Base-by-base conservation (phyloP, 1,140 invertebrate species). In the Melanaphis sacchari region DNA sequence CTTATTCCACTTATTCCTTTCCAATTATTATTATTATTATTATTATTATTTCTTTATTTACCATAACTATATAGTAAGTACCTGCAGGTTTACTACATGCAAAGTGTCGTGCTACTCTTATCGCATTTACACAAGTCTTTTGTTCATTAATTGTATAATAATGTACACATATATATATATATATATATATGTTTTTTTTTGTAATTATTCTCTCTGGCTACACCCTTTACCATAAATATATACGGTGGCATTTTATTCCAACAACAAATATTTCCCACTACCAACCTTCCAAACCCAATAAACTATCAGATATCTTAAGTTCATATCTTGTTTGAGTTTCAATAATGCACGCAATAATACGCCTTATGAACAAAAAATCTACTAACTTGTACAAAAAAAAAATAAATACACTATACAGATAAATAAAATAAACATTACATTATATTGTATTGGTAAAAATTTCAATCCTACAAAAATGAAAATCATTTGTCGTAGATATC, bases 101-200 rank as follows among this genome's bases (percentile, higher is more conserved):
- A 93, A 93, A 93, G 91, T 93, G 36, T 93, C 91, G 91, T 93
- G 91, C n/a, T 43, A 84, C 38, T 93, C 91, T 93, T 93, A 93
- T 93, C 91, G 91, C 81, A n/a, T 85, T 85, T 85, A 93, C 81
- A 85, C 81, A 85, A 93, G 91, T 93, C 91, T 93, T 93, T 93
- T 93, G 91, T 93, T 85, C 91, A 93, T 93, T 93, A 93, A 93
- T 93, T 84, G 81, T 82, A 49, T 41, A 85, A 52, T 66, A 54
- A n/a, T 40, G n/a, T 18, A 46, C 1, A 24, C n/a, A 40, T 89
- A 89, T 36, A 59, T 89, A 59, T 81, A 9, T 54, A 0, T 54
- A 43, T 43, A 4, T 43, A 43, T 43, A 4, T 91, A 26, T 54
- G 31, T 36, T 93, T 54, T 40, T 84, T 84, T 85, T 40, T 41